phyloP scores from a whole-genome alignment of 2,797 vertebrate genomes.

The Parotocinclus haroldoi region DNA sequence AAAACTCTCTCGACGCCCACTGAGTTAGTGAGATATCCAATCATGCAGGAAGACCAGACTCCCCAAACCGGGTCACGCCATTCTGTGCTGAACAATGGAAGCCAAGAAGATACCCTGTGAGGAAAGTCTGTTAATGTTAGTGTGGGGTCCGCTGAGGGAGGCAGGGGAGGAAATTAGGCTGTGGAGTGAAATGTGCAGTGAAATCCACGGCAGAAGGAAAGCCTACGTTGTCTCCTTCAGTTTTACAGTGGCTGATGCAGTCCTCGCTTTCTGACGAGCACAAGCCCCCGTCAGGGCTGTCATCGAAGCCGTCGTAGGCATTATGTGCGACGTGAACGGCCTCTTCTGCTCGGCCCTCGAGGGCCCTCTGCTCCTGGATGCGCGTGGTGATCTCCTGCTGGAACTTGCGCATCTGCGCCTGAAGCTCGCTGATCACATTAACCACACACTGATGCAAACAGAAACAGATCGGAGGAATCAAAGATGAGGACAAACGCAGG shows the following conservation, averaged over 20 bases:
- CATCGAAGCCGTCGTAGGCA: conserved; percentile 53
- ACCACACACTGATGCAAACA: conserved; percentile 83
- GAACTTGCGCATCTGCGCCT: conserved; percentile 98
- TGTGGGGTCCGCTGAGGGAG: conserved; percentile 12
- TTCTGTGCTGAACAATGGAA: conserved; percentile 35
- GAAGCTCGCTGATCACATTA: conserved; percentile 97
- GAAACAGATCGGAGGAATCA: conserved; percentile 20
- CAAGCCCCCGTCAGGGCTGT: conserved; percentile 56
- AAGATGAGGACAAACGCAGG: conserved; percentile 16
- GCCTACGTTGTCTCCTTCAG: conserved; percentile 83
- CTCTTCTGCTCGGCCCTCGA: conserved; percentile 71
- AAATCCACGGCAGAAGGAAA: conserved; percentile 16
- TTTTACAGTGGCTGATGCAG: conserved; percentile 57
- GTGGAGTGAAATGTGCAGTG: conserved; percentile 29
- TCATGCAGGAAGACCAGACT: conserved; percentile 46
- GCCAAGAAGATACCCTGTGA: conserved; percentile 46
- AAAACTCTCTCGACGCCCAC: conserved; percentile 14
- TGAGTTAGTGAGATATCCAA: conserved; percentile 40
- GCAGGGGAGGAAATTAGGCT: conserved; percentile 3
- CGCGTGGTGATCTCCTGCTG: conserved; percentile 95
- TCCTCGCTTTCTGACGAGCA: conserved; percentile 64
- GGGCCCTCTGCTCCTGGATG: conserved; percentile 87
- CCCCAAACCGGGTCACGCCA: conserved; percentile 22
- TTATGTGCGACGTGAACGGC: conserved; percentile 39
- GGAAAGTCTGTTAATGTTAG: conserved; percentile 39